phyloP scores from a whole-genome alignment of 1,140 invertebrate species.

The Drosophila pachea region DNA sequence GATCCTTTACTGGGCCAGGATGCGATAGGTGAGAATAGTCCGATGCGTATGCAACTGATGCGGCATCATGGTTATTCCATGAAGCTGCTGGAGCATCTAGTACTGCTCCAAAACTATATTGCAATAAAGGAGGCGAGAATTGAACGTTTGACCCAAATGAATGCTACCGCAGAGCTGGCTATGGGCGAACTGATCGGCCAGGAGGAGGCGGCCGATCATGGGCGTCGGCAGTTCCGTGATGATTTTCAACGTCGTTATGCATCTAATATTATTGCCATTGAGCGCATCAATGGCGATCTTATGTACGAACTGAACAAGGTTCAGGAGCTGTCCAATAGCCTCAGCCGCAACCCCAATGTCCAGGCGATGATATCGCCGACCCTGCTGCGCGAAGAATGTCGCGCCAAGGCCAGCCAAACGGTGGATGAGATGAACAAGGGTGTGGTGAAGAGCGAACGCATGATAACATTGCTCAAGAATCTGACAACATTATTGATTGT shows the following conservation, averaged over 20 bases:
- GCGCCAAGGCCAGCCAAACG: constrained; percentile 89
- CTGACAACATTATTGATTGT: constrained; percentile 95
- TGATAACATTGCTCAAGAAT: constrained; percentile 90
- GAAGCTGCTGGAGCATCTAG: constrained; percentile 91
- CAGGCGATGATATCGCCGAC: constrained; percentile 92
- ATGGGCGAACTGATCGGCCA: constrained; percentile 80
- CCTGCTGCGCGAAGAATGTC: constrained; percentile 91
- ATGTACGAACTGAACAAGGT: constrained; percentile 91
- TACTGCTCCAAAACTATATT: constrained; percentile 92
- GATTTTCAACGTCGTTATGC: constrained; percentile 96
- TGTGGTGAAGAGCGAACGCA: constrained; percentile 82
- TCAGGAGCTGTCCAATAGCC: constrained; percentile 90
- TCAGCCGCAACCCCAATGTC: constrained; percentile 92
- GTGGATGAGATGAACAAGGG: constrained; percentile 87
- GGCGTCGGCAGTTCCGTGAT: constrained; percentile 79
- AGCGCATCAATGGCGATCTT: constrained; percentile 93
- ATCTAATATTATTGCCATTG: constrained; percentile 91
- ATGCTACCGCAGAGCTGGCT: constrained; percentile 92
- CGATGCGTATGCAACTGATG: constrained; percentile 51
- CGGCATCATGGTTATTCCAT: constrained; percentile 87
- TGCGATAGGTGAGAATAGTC: constrained; percentile 59
- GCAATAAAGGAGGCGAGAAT: constrained; percentile 91
- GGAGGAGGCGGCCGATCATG: constrained; percentile 58
- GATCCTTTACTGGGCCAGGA: constrained; percentile 81
- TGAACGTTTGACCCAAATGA: constrained; percentile 90